Evolutionary conservation across 2,888 invertebrate species (phyloP), one percentile per base, ranked within the genome.

Genomic region (Stenichneumon culpator): DNA sequence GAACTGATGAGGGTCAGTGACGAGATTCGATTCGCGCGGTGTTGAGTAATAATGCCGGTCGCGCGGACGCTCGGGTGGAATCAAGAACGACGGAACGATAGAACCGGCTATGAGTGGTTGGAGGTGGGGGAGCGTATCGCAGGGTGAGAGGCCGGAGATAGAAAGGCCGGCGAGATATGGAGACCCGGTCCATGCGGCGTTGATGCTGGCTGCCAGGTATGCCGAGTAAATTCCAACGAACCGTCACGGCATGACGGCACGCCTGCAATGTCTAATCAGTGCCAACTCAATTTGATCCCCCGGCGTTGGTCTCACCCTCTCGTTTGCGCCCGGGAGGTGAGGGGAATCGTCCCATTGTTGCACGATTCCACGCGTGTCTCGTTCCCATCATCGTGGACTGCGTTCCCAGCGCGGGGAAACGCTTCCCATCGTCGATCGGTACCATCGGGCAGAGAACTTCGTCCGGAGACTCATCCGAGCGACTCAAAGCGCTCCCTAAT

Each of bases 231-330:
- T 93, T 93, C 92, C 93, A 87, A 90, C 89, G 90, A 90, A 90
- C 87, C 90, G 89, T 90, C 90, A 87, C 88, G 91, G 91, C 91
- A 91, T 88, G 90, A 90, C 90, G 93, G 93, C 90, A 93, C 89
- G 92, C 90, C 87, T 88, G 93, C 93, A 91, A 93, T 93, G 93
- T 93, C 92, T 92, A 93, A 93, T 93, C 93, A 93, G 92, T 92
- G 93, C 93, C 92, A 92, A 91, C 92, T 93, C 93, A 92, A 93
- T 93, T 93, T 92, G 82, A 79, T 82, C 82, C 82, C 90, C 87
- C 78, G 86, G 69, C 39, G 74, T 78, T 63, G 73, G 32, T 74
- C 19, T 80, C 68, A 63, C 72, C 54, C 19, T 63, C 77, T 65
- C 78, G 47, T 79, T 83, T 70, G 54, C 5, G 22, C 44, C 39